Evolutionary conservation across 2,797 vertebrate species (phyloP).

Genomic region (Kryptolebias ocellatus): DNA sequence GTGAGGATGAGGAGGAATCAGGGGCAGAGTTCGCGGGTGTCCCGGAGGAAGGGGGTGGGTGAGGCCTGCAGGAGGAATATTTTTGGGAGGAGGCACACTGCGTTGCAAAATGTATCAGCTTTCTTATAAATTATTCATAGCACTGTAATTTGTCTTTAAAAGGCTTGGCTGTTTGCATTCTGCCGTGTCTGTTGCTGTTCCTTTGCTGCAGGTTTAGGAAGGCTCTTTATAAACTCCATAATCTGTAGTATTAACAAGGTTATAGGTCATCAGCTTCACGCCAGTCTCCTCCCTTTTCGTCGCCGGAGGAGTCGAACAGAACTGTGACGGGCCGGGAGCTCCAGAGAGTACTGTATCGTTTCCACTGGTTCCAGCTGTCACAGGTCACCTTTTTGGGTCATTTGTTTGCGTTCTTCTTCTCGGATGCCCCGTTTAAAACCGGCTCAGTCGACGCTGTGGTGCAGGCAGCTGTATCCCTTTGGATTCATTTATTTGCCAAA

Average conservation of each 20-base stretch:
- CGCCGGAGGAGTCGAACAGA: constrained; percentile 29
- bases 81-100: constrained; percentile 75
- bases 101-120: constrained; percentile 81
- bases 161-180: constrained; percentile 82
- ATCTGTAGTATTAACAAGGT: constrained; percentile 78
- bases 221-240: constrained; percentile 76
- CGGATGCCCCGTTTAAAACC: constrained; percentile 36
- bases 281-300: constrained; percentile 46
- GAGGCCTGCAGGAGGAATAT: constrained; percentile 61
- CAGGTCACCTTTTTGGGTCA: constrained; percentile 19
- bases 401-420: constrained; percentile 20
- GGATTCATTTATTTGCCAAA: constrained; percentile 56
- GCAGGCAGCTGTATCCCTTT: constrained; percentile 29
- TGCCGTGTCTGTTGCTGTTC: constrained; percentile 75
- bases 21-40: constrained; percentile 54
- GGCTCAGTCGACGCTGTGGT: constrained; percentile 35
- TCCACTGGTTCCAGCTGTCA: constrained; percentile 28
- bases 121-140: constrained; percentile 83
- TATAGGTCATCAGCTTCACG: constrained; percentile 69
- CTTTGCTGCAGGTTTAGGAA: constrained; percentile 72
- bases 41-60: constrained; percentile 53
- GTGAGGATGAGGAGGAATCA: constrained; percentile 44
- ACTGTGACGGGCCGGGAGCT: constrained; percentile 28
- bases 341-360: constrained; percentile 37
- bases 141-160: constrained; percentile 84